phyloP scores from a whole-genome alignment of 2,888 invertebrate species.

The Lithophane socia region DNA sequence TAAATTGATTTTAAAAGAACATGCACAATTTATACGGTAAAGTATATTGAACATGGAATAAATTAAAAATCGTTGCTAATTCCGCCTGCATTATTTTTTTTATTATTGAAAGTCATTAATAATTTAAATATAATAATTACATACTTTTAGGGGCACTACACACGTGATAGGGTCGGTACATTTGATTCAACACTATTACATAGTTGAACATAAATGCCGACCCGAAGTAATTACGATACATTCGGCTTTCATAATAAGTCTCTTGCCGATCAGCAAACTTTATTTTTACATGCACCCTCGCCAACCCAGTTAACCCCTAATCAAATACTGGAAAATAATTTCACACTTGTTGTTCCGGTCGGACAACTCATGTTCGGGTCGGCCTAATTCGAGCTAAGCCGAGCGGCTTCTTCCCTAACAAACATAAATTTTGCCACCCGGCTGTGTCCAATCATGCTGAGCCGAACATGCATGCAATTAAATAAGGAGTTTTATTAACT shows the following conservation, averaged over 20 bases:
- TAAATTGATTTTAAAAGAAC: slow-evolving; percentile 27
- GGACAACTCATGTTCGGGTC: too few relatives aligned
- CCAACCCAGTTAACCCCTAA: too few relatives aligned
- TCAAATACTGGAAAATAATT: too few relatives aligned
- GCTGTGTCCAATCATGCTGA: too few relatives aligned
- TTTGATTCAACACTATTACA: neutral
- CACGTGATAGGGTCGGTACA: neutral
- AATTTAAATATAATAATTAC: neutral
- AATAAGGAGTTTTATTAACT: too few relatives aligned
- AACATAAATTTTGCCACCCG: too few relatives aligned
- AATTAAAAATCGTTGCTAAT: slow-evolving; percentile 22
- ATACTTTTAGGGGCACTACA: neutral
- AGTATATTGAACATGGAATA: slow-evolving; percentile 20
- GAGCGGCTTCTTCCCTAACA: too few relatives aligned
- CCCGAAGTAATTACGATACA: neutral
- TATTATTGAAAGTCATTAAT: neutral
- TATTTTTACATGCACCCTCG: too few relatives aligned
- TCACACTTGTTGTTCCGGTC: too few relatives aligned
- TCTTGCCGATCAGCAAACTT: neutral
- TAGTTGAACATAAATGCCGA: neutral
- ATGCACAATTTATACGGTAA: slow-evolving; percentile 9
- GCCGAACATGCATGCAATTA: too few relatives aligned
- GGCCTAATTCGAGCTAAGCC: too few relatives aligned
- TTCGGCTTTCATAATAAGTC: neutral
- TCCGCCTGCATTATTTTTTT: neutral